Conservation (phyloP, 2,888 invertebrate species). For the Polyploca ridens region DNA sequence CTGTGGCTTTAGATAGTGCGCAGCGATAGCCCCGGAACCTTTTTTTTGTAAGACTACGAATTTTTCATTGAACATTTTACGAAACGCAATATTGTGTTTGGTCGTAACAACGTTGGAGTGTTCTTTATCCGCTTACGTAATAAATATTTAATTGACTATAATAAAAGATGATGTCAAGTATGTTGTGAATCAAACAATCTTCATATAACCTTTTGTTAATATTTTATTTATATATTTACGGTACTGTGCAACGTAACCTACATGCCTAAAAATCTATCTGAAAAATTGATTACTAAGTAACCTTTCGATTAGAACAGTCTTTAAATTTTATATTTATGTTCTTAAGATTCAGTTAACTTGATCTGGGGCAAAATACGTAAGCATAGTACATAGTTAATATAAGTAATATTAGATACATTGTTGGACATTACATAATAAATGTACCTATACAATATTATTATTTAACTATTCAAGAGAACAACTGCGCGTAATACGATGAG, state of each 20-base stretch:
- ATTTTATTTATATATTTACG: too few relatives aligned
- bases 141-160: too few relatives aligned
- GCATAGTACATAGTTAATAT: not conserved
- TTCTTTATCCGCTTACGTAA: not conserved
- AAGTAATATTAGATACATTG: not conserved
- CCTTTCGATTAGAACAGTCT: too few relatives aligned
- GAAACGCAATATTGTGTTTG: not conserved
- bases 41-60: conserved; percentile 21
- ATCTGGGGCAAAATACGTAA: not conserved
- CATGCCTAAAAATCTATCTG: too few relatives aligned
- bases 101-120: not conserved
- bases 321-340: too few relatives aligned
- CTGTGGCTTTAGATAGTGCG: conserved; percentile 21
- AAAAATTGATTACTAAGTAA: too few relatives aligned
- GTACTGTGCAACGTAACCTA: too few relatives aligned
- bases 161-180: too few relatives aligned
- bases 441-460: conserved; percentile 34
- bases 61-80: not conserved
- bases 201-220: too few relatives aligned
- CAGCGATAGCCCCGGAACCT: conserved; percentile 21
- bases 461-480: conserved; percentile 58
- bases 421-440: conserved; percentile 35
- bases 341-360: too few relatives aligned
- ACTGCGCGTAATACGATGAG: conserved; percentile 45
- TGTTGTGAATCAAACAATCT: too few relatives aligned